phyloP scores from a whole-genome alignment of 2,888 invertebrate genomes.

The Teleiodes luculella region DNA sequence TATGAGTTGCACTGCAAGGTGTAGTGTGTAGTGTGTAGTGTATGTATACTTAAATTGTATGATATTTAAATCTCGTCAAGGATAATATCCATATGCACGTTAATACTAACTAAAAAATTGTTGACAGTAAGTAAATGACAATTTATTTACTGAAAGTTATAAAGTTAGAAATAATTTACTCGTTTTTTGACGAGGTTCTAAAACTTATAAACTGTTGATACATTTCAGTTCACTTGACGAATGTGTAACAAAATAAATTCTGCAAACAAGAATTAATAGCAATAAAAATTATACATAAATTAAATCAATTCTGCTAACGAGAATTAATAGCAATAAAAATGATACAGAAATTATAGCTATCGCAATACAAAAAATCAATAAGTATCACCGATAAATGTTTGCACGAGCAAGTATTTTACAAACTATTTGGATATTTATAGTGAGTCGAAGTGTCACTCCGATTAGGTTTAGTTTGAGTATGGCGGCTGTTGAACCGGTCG shows the following conservation, averaged over 20 bases:
- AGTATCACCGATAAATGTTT: background rate
- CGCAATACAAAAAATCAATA: too few relatives aligned
- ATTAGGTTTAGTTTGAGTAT: conserved; percentile 28
- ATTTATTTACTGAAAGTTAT: too few relatives aligned
- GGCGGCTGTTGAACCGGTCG: conserved; percentile 58
- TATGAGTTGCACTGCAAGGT: background rate
- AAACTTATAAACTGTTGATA: background rate
- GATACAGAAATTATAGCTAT: too few relatives aligned
- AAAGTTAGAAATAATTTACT: too few relatives aligned
- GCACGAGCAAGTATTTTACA: background rate
- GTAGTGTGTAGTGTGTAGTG: too few relatives aligned
- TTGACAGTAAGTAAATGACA: too few relatives aligned
- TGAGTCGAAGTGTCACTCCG: conserved; percentile 1
- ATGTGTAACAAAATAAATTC: too few relatives aligned
- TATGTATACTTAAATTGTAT: background rate
- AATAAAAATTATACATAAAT: too few relatives aligned
- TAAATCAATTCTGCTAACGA: too few relatives aligned
- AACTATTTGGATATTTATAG: background rate
- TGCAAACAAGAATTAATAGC: too few relatives aligned
- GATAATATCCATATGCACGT: background rate
- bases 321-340: too few relatives aligned
- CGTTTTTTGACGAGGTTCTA: too few relatives aligned
- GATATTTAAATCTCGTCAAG: conserved; percentile 3
- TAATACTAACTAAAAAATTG: background rate
- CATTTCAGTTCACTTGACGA: background rate